Base-by-base conservation (phyloP, 2,797 vertebrate species). In the Hapalemur alaotrensis region DNA sequence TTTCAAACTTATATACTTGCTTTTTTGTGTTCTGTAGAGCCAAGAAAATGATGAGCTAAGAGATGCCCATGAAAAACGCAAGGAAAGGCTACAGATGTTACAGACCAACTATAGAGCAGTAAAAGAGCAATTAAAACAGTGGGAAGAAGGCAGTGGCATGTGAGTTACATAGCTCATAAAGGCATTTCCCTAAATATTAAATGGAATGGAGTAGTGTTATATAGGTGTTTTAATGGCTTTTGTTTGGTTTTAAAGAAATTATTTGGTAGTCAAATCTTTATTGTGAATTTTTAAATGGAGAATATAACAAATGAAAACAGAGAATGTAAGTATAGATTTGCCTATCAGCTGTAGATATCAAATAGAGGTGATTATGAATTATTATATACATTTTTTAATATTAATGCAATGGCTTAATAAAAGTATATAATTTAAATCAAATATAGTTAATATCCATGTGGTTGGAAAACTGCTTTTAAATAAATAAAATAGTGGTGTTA, bases 71-170 rank as follows among this genome's bases (percentile, higher is more conserved):
- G 99, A 99, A 97, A 99, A 99, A 97, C 97, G 98, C 5, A 98
- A 98, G 65, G 99, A 99, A 97, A 99, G 99, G 78, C 98, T 99
- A 83, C 98, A 98, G 98, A 98, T 99, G 96, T 99, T 99, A 97
- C 99, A 99, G 98, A 99, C 98, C 98, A 99, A 99, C 99, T 99
- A 99, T 99, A 99, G 98, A 98, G 98, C 98, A 63, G 96, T 99
- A 95, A 99, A 98, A 98, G 99, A 99, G 91, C 99, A 99, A 97
- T 99, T 99, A 98, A 99, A 99, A 96, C 99, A 99, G 96, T 98
- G 98, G 96, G 99, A 99, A 96, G 99, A 99, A 97, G 97, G 97
- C 4, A 97, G 98, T 97, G 98, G 98, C 98, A 97, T 98, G 99
- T 99, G 98, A 99, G 99, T 99, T 99, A 94, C 97, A 83, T 89